Evolutionary conservation across 2,888 invertebrate genomes (phyloP).

Genomic region (Cataglyphis cursor): DNA sequence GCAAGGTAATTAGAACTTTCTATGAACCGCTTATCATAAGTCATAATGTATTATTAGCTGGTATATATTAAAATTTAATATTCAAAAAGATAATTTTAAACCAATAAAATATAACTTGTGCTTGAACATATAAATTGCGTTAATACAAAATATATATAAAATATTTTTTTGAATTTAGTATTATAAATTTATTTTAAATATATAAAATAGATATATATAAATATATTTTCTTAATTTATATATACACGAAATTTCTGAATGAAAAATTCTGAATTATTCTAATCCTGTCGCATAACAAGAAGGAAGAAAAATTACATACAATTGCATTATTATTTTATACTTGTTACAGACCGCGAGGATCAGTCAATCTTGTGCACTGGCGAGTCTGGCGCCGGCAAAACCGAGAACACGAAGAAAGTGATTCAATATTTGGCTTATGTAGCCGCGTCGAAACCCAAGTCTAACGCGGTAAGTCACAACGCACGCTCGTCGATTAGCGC

Average conservation of each 20-base stretch:
- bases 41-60: background rate
- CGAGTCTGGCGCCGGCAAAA: conserved; percentile 99
- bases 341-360: conserved; percentile 97
- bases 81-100: background rate
- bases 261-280: conserved; percentile 12
- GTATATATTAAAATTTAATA: background rate
- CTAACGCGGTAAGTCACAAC: conserved; percentile 92
- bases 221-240: too few species aligned
- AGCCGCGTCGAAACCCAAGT: conserved; percentile 98
- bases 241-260: background rate
- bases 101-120: background rate
- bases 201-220: background rate
- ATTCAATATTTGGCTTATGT: conserved; percentile 99
- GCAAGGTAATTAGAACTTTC: conserved; percentile 91
- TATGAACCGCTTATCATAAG: background rate
- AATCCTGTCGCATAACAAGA: background rate
- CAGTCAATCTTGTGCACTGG: conserved; percentile 99
- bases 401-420: conserved; percentile 99
- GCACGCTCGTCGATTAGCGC: conserved; percentile 7
- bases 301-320: background rate
- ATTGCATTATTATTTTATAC: background rate
- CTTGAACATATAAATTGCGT: background rate
- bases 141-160: background rate
- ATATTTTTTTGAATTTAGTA: background rate
- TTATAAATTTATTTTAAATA: background rate